Evolutionary conservation across 2,797 vertebrate species (phyloP).

Genomic region (Cheirogaleus major): DNA sequence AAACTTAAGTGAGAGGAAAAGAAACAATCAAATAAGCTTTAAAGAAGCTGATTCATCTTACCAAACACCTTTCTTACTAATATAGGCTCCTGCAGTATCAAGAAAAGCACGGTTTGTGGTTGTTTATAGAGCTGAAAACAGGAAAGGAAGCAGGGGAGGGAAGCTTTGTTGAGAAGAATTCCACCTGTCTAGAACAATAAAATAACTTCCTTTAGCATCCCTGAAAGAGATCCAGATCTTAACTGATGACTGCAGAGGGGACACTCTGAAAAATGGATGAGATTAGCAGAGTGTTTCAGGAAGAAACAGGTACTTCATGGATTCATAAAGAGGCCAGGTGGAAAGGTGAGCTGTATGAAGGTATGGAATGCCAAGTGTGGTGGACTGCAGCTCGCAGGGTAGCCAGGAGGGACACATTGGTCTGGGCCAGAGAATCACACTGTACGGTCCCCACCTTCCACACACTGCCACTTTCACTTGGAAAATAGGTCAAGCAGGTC

Average conservation of each 20-base stretch:
- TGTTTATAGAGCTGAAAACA: constrained; percentile 4
- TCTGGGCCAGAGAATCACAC: neutral
- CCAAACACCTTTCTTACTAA: constrained; percentile 13
- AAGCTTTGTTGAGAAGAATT: constrained; percentile 19
- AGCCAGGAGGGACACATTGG: neutral
- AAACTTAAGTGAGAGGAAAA: constrained; percentile 37
- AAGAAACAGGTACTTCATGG: neutral
- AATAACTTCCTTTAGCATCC: neutral
- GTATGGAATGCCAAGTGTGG: too few relatives aligned
- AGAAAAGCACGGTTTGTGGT: neutral
- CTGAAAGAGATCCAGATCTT: neutral
- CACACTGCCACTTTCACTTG: neutral
- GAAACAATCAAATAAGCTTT: neutral
- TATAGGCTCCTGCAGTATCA: neutral
- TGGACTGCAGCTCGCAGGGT: neutral
- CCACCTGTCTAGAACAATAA: constrained; percentile 8
- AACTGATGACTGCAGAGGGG: neutral
- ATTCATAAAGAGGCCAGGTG: neutral
- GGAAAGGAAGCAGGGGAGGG: neutral
- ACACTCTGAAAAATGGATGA: neutral
- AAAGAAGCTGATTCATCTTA: constrained; percentile 31
- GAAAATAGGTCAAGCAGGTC: neutral
- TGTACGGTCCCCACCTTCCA: neutral
- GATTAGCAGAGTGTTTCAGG: neutral
- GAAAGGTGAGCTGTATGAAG: neutral